Evolutionary conservation across 2,797 vertebrate species (phyloP).

Genomic region (Ceryle rudis): DNA sequence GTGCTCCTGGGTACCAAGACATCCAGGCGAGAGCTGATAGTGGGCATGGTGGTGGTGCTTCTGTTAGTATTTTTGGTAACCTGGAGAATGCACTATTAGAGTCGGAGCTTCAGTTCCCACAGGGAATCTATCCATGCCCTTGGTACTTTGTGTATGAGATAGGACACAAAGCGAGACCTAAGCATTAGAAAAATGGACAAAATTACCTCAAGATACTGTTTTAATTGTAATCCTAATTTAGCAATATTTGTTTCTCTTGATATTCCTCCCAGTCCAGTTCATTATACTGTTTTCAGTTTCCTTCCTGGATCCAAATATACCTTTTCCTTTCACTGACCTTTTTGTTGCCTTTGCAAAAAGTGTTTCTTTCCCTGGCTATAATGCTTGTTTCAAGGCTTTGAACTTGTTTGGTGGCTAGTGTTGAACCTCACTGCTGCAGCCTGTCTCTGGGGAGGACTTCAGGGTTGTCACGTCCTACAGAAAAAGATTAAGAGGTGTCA

Average conservation of each 20-base stretch:
- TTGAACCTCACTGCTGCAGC: background rate
- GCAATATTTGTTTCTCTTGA: background rate
- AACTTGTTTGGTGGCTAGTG: background rate
- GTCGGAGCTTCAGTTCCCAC: background rate
- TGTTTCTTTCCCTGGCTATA: background rate
- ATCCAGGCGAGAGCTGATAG: background rate
- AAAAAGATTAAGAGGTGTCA: background rate
- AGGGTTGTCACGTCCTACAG: background rate
- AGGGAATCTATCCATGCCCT: background rate
- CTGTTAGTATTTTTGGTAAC: background rate
- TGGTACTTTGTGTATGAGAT: background rate
- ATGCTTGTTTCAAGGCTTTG: background rate
- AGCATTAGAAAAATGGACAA: background rate
- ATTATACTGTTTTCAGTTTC: background rate
- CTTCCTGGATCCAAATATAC: conserved; percentile 16
- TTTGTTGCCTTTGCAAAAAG: background rate
- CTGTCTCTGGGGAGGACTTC: background rate
- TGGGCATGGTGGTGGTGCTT: background rate
- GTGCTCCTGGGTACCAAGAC: background rate
- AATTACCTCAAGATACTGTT: background rate
- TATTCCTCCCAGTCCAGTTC: background rate
- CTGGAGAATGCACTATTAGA: background rate
- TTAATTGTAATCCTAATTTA: background rate
- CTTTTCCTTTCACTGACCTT: conserved; percentile 3
- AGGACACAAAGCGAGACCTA: background rate